phyloP scores from a whole-genome alignment of 2,888 invertebrate species.

The Ecdyonurus torrentis region DNA sequence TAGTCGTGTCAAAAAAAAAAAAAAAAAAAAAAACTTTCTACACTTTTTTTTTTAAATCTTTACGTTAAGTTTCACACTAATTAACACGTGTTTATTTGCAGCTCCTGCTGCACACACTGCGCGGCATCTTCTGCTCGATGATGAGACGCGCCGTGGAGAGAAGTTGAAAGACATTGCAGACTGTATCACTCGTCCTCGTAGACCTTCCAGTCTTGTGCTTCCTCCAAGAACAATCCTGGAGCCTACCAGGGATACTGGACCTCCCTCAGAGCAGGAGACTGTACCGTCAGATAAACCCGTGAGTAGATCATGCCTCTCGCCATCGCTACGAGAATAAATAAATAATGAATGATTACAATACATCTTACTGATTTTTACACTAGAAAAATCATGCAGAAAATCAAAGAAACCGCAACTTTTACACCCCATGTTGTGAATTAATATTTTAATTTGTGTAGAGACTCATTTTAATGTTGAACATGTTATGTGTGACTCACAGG shows the following conservation, averaged over 20 bases:
- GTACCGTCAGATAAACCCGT: neutral
- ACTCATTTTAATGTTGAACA: neutral
- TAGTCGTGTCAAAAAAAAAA: too few relatives aligned
- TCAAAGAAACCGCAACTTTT: neutral
- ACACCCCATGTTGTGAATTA: neutral
- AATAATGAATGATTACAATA: too few relatives aligned
- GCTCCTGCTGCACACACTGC: neutral
- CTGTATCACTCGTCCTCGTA: slow-evolving; percentile 53
- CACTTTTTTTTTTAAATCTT: too few relatives aligned
- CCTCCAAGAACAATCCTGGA: slow-evolving; percentile 13
- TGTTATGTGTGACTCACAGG: slow-evolving; percentile 26
- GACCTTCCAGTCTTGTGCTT: neutral
- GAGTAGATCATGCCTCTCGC: too few relatives aligned
- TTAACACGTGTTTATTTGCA: neutral
- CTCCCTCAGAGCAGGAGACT: slow-evolving; percentile 13
- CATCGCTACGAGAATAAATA: too few relatives aligned
- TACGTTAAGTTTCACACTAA: too few relatives aligned
- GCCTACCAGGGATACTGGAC: slow-evolving; percentile 19
- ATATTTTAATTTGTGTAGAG: neutral
- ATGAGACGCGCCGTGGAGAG: slow-evolving; percentile 41
- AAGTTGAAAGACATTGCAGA: slow-evolving; percentile 70
- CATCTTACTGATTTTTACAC: too few relatives aligned
- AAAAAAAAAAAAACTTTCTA: too few relatives aligned
- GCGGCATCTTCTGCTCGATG: slow-evolving; percentile 15
- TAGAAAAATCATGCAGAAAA: neutral